Evolutionary conservation across 2,113 vertebrate species (phyloP).

Genomic region (Sylvilagus bachmani): DNA sequence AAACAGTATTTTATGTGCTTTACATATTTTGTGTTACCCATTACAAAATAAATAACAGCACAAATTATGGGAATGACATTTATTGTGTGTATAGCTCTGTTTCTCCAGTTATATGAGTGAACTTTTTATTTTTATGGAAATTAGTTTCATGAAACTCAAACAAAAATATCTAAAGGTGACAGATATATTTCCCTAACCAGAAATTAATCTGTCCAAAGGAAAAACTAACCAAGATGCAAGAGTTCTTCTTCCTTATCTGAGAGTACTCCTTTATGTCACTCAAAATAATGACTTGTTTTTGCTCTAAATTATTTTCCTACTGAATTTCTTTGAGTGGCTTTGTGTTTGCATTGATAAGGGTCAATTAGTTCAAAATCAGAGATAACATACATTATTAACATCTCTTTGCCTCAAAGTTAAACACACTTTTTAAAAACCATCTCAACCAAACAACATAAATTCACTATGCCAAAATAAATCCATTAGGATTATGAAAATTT

Average conservation of each 20-base stretch:
- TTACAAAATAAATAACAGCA: constrained; percentile 74
- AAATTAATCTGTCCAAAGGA: constrained; percentile 68
- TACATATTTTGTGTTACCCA: constrained; percentile 53
- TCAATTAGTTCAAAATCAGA: constrained; percentile 20
- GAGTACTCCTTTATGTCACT: background rate
- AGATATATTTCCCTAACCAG: constrained; percentile 60
- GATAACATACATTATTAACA: constrained; percentile 16
- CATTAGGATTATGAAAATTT: constrained; percentile 8
- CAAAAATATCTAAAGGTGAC: constrained; percentile 60
- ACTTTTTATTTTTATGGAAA: constrained; percentile 80
- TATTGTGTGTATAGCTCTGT: constrained; percentile 60
- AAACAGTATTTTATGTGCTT: constrained; percentile 64
- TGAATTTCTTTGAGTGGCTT: constrained; percentile 44
- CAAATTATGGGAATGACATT: constrained; percentile 66
- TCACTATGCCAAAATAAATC: background rate
- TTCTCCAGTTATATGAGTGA: constrained; percentile 45
- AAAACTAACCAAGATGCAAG: constrained; percentile 35
- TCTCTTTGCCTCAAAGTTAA: constrained; percentile 58
- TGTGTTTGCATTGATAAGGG: constrained; percentile 1
- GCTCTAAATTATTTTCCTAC: constrained; percentile 48
- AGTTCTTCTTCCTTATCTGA: constrained; percentile 60
- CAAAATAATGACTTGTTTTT: constrained; percentile 51
- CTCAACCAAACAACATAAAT: background rate
- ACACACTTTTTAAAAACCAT: constrained; percentile 27
- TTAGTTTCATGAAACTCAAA: constrained; percentile 63